Conservation (phyloP, 2,797 vertebrate genomes). For the Xiphorhynchus erythropygius region DNA sequence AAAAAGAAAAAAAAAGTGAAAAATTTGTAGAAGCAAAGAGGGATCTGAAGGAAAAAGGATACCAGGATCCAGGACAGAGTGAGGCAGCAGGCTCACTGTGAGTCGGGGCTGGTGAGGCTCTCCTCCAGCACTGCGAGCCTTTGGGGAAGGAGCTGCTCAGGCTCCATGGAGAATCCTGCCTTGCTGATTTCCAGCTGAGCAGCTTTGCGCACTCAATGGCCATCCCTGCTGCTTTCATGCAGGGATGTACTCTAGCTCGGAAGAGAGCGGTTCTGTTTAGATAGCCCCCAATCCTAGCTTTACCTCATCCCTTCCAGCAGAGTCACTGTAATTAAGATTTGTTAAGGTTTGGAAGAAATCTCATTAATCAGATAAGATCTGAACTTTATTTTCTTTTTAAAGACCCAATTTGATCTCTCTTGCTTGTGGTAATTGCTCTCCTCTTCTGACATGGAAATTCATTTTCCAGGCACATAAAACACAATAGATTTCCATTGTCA, state of each 20-base stretch:
- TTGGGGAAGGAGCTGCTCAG: constrained; percentile 55
- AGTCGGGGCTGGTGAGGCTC: background rate
- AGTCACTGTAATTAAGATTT: constrained; percentile 68
- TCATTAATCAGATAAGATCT: constrained; percentile 71
- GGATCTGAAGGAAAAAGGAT: background rate
- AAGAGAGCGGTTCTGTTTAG: constrained; percentile 60
- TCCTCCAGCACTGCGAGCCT: background rate
- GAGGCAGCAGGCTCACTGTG: background rate
- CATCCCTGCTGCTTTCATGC: constrained; percentile 62
- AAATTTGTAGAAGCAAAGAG: background rate
- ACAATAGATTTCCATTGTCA: constrained; percentile 67
- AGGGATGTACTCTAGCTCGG: constrained; percentile 55
- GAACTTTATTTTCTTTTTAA: constrained; percentile 72
- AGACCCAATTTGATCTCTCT: constrained; percentile 71
- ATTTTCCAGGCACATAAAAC: constrained; percentile 70
- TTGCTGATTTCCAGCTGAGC: constrained; percentile 65
- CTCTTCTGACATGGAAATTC: constrained; percentile 71
- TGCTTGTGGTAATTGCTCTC: constrained; percentile 68
- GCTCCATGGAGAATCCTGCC: constrained; percentile 67
- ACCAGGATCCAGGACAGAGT: background rate
- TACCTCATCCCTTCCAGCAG: constrained; percentile 66
- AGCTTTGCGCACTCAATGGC: constrained; percentile 59
- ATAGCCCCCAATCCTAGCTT: constrained; percentile 67
- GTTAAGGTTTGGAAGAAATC: constrained; percentile 69
- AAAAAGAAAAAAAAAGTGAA: background rate